A percentile compares a stretch with the other conserved stretches of the same genome.
phyloP scores from a whole-genome alignment of 2,113 vertebrate genomes.

The Engraulis encrasicolus region DNA sequence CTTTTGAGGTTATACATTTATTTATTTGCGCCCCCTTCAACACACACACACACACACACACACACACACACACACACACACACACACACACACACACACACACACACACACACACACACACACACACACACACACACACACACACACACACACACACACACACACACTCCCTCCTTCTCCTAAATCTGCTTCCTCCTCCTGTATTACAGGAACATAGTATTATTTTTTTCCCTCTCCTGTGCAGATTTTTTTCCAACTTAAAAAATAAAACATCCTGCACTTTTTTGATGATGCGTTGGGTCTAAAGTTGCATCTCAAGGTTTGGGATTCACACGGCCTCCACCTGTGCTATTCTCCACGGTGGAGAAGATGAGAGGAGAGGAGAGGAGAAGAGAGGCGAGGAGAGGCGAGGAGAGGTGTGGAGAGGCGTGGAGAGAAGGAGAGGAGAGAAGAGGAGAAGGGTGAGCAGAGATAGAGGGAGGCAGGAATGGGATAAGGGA shows the following conservation, averaged over 20 bases:
- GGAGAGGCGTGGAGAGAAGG: neutral
- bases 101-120: too few species aligned
- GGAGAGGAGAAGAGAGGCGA: neutral
- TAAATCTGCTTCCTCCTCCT: slow-evolving; percentile 74
- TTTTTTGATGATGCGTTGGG: slow-evolving; percentile 74
- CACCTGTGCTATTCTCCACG: slow-evolving; percentile 68
- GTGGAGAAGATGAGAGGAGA: neutral
- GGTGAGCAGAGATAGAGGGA: slow-evolving; percentile 14
- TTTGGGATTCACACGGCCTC: slow-evolving; percentile 54
- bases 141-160: too few species aligned
- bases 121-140: too few species aligned
- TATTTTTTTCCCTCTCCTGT: slow-evolving; percentile 53
- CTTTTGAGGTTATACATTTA: slow-evolving; percentile 62
- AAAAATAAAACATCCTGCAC: slow-evolving; percentile 30
- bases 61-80: too few species aligned
- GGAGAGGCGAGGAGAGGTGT: neutral
- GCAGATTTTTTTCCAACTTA: slow-evolving; percentile 38
- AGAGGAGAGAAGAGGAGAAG: neutral
- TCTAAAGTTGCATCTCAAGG: slow-evolving; percentile 81
- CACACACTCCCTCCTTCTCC: slow-evolving; percentile 47
- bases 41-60: too few species aligned
- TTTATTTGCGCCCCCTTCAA: neutral
- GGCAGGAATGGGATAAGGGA: slow-evolving; percentile 21
- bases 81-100: too few species aligned
- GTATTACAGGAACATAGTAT: slow-evolving; percentile 66